These are phyloP conservation scores for Bimastos eiseni DNA, from an alignment of 2,888 invertebrate genomes.

Conservation along the genomic window DNA sequence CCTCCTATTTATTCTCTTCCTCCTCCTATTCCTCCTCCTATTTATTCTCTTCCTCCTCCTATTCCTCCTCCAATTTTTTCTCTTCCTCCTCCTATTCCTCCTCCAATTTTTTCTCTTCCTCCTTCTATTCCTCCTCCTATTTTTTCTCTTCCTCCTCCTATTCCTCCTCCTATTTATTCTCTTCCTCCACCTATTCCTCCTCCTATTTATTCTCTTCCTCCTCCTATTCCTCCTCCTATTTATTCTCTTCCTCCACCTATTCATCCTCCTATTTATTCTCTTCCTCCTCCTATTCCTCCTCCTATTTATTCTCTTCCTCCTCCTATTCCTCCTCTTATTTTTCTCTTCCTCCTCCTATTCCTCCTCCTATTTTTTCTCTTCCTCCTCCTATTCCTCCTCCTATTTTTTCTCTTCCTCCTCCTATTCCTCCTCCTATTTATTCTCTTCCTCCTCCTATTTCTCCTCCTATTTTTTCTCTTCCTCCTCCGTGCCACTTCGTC, in stretches of 20 bases:
- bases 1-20: no score
- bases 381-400: background rate
- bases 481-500: background rate
- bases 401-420: no score
- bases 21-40: no score
- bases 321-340: no score
- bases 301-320: background rate
- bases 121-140: no score
- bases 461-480: background rate
- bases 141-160: no score
- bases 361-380: no score
- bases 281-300: background rate
- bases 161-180: background rate
- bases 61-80: no score
- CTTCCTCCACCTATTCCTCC: background rate
- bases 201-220: background rate
- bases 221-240: background rate
- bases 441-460: background rate
- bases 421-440: background rate
- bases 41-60: no score
- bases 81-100: background rate
- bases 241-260: background rate
- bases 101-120: no score
- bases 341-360: no score
- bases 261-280: background rate